phyloP scores from a whole-genome alignment of 1,140 invertebrate genomes.

The Nautilus pompilius region DNA sequence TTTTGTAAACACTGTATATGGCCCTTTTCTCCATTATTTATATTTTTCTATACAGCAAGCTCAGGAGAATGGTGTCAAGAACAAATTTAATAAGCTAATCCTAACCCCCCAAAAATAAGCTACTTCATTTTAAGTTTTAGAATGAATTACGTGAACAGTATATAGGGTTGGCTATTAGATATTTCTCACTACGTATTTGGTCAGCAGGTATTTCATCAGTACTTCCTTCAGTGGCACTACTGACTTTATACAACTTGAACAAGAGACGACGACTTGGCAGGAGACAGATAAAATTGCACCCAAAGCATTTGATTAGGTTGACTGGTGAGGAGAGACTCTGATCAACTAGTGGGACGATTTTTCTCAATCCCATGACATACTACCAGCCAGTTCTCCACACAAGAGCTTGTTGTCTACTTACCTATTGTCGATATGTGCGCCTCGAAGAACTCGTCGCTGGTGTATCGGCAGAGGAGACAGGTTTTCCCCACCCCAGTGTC shows the following conservation, averaged over 20 bases:
- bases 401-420: conserved; percentile 62
- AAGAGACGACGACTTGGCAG: background rate
- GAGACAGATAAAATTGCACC: background rate
- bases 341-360: conserved; percentile 25
- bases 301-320: background rate
- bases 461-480: conserved; percentile 85
- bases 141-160: no score
- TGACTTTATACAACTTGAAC: background rate
- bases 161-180: no score
- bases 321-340: background rate
- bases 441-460: conserved; percentile 85
- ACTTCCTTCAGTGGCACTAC: background rate
- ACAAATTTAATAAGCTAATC: no score
- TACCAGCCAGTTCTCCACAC: background rate
- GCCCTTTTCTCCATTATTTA: background rate
- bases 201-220: no score
- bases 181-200: no score
- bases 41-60: background rate
- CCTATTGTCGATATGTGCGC: conserved; percentile 90
- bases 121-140: no score
- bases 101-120: no score
- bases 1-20: no score
- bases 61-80: no score
- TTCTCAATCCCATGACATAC: background rate
- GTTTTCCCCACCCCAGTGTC: conserved; percentile 91